Evolutionary conservation across 2,888 invertebrate genomes (phyloP), one percentile per base, ranked within the genome.

Genomic region (Pandemis heparana): DNA sequence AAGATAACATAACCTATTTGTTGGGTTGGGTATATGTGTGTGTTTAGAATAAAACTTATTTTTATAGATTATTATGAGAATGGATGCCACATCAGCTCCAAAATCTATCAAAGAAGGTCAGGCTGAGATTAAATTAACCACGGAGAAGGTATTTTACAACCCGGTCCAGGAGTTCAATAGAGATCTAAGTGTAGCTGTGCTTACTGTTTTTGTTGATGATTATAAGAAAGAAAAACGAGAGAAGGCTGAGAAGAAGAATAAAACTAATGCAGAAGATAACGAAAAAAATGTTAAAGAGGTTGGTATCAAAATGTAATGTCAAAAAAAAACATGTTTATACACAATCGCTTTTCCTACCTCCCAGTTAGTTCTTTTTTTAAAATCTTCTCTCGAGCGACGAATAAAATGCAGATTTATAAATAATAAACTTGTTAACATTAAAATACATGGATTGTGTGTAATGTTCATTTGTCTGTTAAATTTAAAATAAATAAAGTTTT

Each of bases 111-210:
- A 90, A 68, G 99, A 99, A 93, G 98, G 98, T 0, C 95, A 96
- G 81, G 98, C 98, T 0, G 96, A 96, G 85, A 96, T 98, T 76
- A 91, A 96, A 69, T 95, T 97, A 1, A 94, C 95, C 61, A 89
- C 92, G 1, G 96, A 97, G 51, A 96, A 97, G 85, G 99, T 99
- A 0, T 99, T 99, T 90, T 99, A 99, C 87, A 99, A 99, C 92
- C 98, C 99, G 0, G 99, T 99, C 0, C 99, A 99, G 90, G 99
- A 99, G 89, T 99, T 99, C 84, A 99, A 99, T 88, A 95, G 99
- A 77, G 99, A 99, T 92, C 92, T 99, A 66, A 97, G 98, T 85
- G 95, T 97, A 80, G 95, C 96, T 6, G 97, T 97, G 0, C 87
- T 98, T 32, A 95, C 95, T 74, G 93, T 96, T n/a, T 97, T 96